Percentiles rank a stretch among this genome's conserved stretches.
These are phyloP conservation scores for Brachionus sp. DNA, from an alignment of 1,140 invertebrate genomes.

Conservation along the genomic window DNA sequence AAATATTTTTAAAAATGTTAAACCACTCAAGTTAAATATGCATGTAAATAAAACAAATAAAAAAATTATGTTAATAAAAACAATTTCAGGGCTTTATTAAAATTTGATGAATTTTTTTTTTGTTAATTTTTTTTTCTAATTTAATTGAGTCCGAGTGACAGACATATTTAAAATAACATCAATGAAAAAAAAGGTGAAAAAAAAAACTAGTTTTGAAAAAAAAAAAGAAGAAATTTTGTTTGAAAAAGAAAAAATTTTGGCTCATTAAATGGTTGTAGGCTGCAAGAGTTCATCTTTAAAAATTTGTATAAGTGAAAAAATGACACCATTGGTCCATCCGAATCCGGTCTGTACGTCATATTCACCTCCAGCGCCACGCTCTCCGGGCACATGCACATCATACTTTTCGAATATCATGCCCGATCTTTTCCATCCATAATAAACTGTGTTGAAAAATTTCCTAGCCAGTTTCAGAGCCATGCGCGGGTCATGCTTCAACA, in stretches of 20 bases:
- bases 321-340: conserved; percentile 88
- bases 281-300: not conserved
- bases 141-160: not conserved
- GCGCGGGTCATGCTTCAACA: conserved; percentile 64
- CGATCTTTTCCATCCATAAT: conserved; percentile 70
- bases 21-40: too few species aligned
- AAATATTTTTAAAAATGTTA: too few species aligned
- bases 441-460: conserved; percentile 78
- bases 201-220: too few species aligned
- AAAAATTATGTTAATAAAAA: not conserved
- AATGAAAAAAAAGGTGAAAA: not conserved
- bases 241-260: not conserved
- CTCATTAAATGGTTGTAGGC: not conserved
- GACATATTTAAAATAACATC: not conserved
- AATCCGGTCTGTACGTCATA: conserved; percentile 83
- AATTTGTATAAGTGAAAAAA: conserved; percentile 68
- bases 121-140: not conserved
- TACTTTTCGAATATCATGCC: conserved; percentile 86
- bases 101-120: too few species aligned
- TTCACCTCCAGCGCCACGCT: conserved; percentile 79
- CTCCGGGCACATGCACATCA: conserved; percentile 66
- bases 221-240: not conserved
- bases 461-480: conserved; percentile 72
- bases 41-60: not conserved
- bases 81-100: not conserved